Conservation (phyloP, 2,888 invertebrate species). For the Diabrotica balteata region DNA sequence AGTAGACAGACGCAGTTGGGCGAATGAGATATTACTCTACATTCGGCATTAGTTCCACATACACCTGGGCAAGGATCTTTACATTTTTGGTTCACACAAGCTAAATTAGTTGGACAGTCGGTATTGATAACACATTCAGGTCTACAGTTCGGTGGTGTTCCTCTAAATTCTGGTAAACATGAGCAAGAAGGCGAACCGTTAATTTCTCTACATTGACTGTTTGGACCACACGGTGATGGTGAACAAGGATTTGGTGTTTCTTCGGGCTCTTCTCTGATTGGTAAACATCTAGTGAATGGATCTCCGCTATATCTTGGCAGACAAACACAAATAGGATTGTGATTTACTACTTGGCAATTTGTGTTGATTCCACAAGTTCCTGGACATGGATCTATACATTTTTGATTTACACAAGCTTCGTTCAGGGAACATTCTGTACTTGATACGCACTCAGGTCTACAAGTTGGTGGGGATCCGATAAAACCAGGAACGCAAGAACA, state of each 20-base stretch:
- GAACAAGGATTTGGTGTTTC: constrained; percentile 61
- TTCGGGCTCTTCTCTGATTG: constrained; percentile 51
- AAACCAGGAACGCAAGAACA: constrained; percentile 72
- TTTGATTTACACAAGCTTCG: constrained; percentile 75
- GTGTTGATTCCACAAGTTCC: constrained; percentile 78
- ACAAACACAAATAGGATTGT: constrained; percentile 77
- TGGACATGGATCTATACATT: constrained; percentile 79
- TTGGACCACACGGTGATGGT: constrained; percentile 70
- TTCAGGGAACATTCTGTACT: constrained; percentile 74
- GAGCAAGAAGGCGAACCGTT: constrained; percentile 71
- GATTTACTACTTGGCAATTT: constrained; percentile 74
- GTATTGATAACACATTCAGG: constrained; percentile 80
- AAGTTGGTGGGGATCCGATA: constrained; percentile 75
- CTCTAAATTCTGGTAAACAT: constrained; percentile 76
- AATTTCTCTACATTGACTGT: constrained; percentile 71
- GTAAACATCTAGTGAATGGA: constrained; percentile 68
- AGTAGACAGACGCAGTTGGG: constrained; percentile 67
- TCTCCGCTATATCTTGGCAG: constrained; percentile 71
- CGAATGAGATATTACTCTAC: constrained; percentile 65
- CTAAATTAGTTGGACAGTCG: constrained; percentile 72
- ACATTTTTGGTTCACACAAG: constrained; percentile 79
- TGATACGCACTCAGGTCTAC: constrained; percentile 75
- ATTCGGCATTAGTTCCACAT: constrained; percentile 66
- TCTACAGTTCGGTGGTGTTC: constrained; percentile 75
- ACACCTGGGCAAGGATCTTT: constrained; percentile 70